Evolutionary conservation across 2,797 vertebrate species (phyloP).

Genomic region (Notamacropus eugenii): DNA sequence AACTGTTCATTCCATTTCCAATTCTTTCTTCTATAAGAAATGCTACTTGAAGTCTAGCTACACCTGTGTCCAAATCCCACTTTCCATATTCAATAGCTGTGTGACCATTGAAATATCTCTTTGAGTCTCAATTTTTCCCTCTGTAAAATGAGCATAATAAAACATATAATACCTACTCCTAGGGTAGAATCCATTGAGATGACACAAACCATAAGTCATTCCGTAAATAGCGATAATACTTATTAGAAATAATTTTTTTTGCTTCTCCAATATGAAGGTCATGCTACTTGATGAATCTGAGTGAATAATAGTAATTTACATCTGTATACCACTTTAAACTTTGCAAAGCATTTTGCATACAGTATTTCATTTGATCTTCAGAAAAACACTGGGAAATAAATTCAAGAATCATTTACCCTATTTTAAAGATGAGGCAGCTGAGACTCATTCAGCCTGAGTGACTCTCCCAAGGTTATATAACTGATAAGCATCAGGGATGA

Average conservation of each 20-base stretch:
- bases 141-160: background rate
- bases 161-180: background rate
- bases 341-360: background rate
- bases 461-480: background rate
- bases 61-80: background rate
- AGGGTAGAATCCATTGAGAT: background rate
- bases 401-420: background rate
- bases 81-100: background rate
- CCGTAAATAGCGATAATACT: background rate
- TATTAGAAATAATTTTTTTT: background rate
- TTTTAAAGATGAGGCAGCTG: background rate
- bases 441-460: background rate
- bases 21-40: background rate
- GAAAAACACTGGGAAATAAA: background rate
- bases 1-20: background rate
- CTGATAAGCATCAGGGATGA: background rate
- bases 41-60: background rate
- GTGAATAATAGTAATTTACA: background rate
- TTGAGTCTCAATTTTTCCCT: background rate
- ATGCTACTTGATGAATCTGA: background rate
- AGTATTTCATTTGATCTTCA: background rate
- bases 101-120: background rate
- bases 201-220: background rate
- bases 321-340: background rate
- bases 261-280: background rate